A percentile compares a stretch with the other conserved stretches of the same genome.
Evolutionary conservation across 2,797 vertebrate species (phyloP).

Genomic region (Enoplosus armatus): DNA sequence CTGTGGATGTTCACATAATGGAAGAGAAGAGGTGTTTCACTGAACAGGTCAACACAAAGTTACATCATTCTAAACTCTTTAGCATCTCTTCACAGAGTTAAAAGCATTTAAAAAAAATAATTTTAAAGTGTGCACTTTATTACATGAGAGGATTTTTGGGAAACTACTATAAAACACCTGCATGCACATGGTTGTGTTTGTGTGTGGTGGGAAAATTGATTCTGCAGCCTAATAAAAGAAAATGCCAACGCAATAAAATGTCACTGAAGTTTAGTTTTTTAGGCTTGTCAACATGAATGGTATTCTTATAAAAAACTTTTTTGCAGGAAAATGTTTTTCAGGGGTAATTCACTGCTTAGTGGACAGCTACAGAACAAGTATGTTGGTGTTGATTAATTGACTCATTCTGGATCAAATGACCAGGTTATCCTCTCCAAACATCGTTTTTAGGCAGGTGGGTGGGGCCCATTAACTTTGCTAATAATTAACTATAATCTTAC

Average conservation of each 20-base stretch:
- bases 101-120: slow-evolving; percentile 81
- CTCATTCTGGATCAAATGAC: slow-evolving; percentile 42
- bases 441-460: slow-evolving; percentile 24
- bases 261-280: background rate
- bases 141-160: slow-evolving; percentile 64
- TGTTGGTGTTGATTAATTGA: slow-evolving; percentile 42
- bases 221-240: slow-evolving; percentile 12
- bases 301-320: background rate
- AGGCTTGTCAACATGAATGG: background rate
- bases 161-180: slow-evolving; percentile 56
- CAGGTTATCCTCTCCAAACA: slow-evolving; percentile 21
- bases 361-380: slow-evolving; percentile 24
- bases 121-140: slow-evolving; percentile 71
- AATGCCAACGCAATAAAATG: background rate
- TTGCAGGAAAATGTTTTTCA: background rate
- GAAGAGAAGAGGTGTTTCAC: slow-evolving; percentile 67
- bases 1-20: slow-evolving; percentile 78
- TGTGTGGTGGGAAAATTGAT: slow-evolving; percentile 21
- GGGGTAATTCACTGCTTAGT: slow-evolving; percentile 12
- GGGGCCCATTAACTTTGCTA: slow-evolving; percentile 30
- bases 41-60: slow-evolving; percentile 81
- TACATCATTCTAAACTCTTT: slow-evolving; percentile 82
- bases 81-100: slow-evolving; percentile 79
- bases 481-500: slow-evolving; percentile 38
- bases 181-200: slow-evolving; percentile 15